Base-by-base conservation (phyloP, 2,888 invertebrate genomes). In the Emmelina monodactyla region DNA sequence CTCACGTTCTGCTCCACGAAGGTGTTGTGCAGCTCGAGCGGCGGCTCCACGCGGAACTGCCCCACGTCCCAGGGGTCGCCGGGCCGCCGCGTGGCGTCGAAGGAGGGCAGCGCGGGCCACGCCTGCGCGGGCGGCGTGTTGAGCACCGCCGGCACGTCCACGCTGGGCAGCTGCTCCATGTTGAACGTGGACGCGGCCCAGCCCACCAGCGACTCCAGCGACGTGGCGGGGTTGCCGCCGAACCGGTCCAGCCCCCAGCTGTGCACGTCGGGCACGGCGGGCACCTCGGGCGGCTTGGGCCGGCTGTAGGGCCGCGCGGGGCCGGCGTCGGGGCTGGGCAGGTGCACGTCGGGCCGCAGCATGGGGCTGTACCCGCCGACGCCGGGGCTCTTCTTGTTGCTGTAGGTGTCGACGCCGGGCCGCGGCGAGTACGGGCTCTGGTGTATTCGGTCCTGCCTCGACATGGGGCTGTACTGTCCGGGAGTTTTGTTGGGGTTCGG, bases 391-490 rank as follows among this genome's bases (percentile, higher is more conserved):
- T 65, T 68, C 42, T 73, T 75, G 41, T 71, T 73, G 32, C 50
- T 54, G 41, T 66, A 69, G 44, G 46, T 55, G 6, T 76, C 78
- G 5, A 68, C 73, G 50, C 73, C 71, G 3, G 75, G 71, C 31
- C 76, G 49, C 16, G 78, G 76, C 16, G 79, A 78, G 41, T 75
- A 78, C 4, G 78, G 75, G 22, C 75, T 71, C 32, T 68, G 72
- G 40, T 68, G 75, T 14, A 61, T 43, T 7, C 72, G 64, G 37
- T 78, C 76, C 44, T 72, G 75, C 25, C 78, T 52, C 29, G 76
- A 71, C 75, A 76, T 68, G 1, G 79, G 79, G 43, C 78, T 78
- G 53, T 73, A 73, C 31, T 72, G 73, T 1, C 71, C 76, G 35
- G 78, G 62, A 2, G 76, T 73, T 53, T 71, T 67, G 42, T 58